phyloP scores from a whole-genome alignment of 2,888 invertebrate genomes.

The Oxycera nigricornis region DNA sequence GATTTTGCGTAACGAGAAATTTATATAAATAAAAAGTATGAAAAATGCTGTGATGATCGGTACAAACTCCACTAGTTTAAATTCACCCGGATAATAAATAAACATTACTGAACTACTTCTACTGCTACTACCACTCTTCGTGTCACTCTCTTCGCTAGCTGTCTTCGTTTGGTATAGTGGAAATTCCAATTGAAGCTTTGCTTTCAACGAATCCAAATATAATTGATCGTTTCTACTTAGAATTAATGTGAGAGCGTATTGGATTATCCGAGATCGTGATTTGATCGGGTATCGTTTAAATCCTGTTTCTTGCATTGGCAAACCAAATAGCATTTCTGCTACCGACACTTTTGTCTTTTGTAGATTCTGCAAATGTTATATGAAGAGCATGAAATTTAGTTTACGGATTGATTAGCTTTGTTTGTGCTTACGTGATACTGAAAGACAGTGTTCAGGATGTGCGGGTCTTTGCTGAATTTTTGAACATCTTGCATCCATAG shows the following conservation, averaged over 20 bases:
- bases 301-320: slow-evolving; percentile 89
- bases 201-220: slow-evolving; percentile 78
- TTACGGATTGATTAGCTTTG: background rate
- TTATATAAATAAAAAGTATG: slow-evolving; percentile 88
- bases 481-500: slow-evolving; percentile 88
- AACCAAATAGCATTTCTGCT: slow-evolving; percentile 91
- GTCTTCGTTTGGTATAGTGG: slow-evolving; percentile 69
- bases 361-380: slow-evolving; percentile 67
- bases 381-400: background rate
- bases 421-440: slow-evolving; percentile 75
- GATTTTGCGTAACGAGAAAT: slow-evolving; percentile 95
- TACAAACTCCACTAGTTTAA: slow-evolving; percentile 82
- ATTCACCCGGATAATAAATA: slow-evolving; percentile 89
- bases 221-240: slow-evolving; percentile 78
- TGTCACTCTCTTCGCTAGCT: slow-evolving; percentile 35
- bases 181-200: slow-evolving; percentile 73
- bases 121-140: background rate
- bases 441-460: slow-evolving; percentile 82
- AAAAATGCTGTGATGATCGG: slow-evolving; percentile 86
- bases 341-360: slow-evolving; percentile 85
- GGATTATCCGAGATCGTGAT: slow-evolving; percentile 82
- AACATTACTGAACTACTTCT: slow-evolving; percentile 62
- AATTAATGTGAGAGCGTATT: slow-evolving; percentile 89
- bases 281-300: slow-evolving; percentile 87
- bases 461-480: slow-evolving; percentile 78